phyloP scores from a whole-genome alignment of 53 echinoderm and acorn worm genomes.

The Pentamera pediparva region DNA sequence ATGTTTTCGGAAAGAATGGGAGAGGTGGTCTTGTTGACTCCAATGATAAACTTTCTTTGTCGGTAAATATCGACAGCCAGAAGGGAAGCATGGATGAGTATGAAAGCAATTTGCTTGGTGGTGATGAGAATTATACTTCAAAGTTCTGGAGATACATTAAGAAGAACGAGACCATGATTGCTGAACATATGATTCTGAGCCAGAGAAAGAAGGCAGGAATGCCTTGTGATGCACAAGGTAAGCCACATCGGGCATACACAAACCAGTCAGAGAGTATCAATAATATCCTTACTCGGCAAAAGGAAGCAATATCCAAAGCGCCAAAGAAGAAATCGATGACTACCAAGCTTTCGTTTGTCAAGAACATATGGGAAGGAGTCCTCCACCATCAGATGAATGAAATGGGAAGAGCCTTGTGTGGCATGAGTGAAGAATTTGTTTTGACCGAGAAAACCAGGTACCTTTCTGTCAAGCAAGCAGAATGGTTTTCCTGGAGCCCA shows the following conservation, averaged over 20 bases:
- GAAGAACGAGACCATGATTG: neutral
- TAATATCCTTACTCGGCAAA: neutral
- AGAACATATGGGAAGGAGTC: neutral
- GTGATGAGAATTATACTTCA: neutral
- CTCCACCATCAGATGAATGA: neutral
- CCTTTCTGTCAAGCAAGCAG: neutral
- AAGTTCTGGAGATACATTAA: neutral
- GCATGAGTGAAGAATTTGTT: neutral
- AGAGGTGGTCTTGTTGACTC: neutral
- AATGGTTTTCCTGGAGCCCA: neutral
- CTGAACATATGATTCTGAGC: neutral
- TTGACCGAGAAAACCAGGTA: neutral
- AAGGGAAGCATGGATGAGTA: neutral
- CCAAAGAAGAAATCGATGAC: neutral
- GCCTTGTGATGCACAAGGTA: neutral
- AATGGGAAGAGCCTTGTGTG: neutral
- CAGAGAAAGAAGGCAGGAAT: conserved; percentile 4
- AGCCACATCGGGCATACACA: neutral
- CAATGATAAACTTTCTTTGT: neutral
- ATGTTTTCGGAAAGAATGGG: neutral
- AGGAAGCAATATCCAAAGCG: neutral
- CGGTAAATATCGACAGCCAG: neutral
- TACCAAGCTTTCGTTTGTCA: neutral
- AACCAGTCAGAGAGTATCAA: neutral
- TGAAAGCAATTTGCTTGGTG: neutral